These are phyloP conservation scores for Thyatira batis DNA, from an alignment of 2,888 invertebrate genomes.

Conservation along the genomic window DNA sequence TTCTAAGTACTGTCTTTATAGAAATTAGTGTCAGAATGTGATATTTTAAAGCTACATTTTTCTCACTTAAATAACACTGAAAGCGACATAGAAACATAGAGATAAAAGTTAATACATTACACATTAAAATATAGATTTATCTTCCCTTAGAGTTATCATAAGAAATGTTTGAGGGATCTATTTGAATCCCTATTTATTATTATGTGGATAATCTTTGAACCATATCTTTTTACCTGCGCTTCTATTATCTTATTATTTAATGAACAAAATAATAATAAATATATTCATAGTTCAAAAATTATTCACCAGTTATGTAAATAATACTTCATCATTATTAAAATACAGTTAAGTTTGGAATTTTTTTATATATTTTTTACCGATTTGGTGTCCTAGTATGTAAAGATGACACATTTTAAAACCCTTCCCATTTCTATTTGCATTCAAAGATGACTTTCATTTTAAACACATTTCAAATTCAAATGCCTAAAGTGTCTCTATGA, in stretches of 20 bases:
- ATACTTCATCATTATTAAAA: conserved; percentile 22
- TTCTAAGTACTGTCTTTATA: background rate
- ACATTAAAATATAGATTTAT: conserved; percentile 68
- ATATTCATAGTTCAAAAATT: conserved; percentile 25
- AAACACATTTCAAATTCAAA: too few species aligned
- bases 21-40: background rate
- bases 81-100: conserved; percentile 77
- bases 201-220: conserved; percentile 14
- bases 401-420: too few species aligned
- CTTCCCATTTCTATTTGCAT: too few species aligned
- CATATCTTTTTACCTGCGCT: background rate
- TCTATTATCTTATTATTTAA: conserved; percentile 21
- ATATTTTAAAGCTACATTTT: conserved; percentile 40
- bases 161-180: conserved; percentile 66
- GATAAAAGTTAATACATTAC: conserved; percentile 61
- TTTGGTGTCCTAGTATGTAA: too few species aligned
- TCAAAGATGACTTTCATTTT: too few species aligned
- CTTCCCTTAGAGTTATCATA: conserved; percentile 78
- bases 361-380: too few species aligned
- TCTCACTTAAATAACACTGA: conserved; percentile 57
- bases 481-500: too few species aligned
- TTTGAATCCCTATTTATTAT: conserved; percentile 31
- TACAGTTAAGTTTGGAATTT: too few species aligned
- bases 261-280: conserved; percentile 37
- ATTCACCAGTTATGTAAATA: conserved; percentile 16